Base-by-base conservation (phyloP, 2,888 invertebrate genomes). In the Argynnis bischoffii region DNA sequence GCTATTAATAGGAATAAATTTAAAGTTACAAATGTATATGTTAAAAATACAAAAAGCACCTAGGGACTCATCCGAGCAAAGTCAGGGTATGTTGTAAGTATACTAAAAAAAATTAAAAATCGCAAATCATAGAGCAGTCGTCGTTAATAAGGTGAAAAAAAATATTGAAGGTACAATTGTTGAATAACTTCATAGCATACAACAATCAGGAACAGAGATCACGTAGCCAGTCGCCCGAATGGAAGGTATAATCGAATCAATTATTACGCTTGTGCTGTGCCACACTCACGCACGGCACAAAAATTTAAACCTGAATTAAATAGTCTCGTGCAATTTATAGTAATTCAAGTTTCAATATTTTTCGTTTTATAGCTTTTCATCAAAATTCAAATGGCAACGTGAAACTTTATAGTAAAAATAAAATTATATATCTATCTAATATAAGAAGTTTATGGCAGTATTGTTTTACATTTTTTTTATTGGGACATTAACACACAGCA, bases 231-330 rank as follows among this genome's bases (percentile, higher is more conserved):
- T 81, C 84, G 81, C 79, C 35, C 64, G 55, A 50, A 48, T 86
- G 85, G 82, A 87, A 86, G 85, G 84, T 83, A 86, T 88, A 89
- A 89, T 88, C 86, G 87, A 86, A 89, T 89, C 88, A 89, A 89
- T 88, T 83, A 84, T 87, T 83, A 83, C 84, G 80, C 76, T 76
- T 83, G 84, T 83, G 84, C 76, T 80, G 18, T 41, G 21, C 51
- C 41, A 41, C 41, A 51, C 50, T 61, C 61, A 53, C 61, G 51
- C 61, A 41, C 41, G 51, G 51, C 2, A 51, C 51, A 41, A 41
- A 61, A 61, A 61, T 51, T 18, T 41, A n/a, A 61, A 51, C 21
- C 35, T 18, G 35, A 18, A 61, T 61, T 53, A 61, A 61, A 61
- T 61, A 53, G 41, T 41, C 51, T 35, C 51, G 31, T 14, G 14